A percentile compares a stretch with the other conserved stretches of the same genome.
Conservation (phyloP, 2,113 vertebrate genomes). For the Phalacrocorax pelagicus region DNA sequence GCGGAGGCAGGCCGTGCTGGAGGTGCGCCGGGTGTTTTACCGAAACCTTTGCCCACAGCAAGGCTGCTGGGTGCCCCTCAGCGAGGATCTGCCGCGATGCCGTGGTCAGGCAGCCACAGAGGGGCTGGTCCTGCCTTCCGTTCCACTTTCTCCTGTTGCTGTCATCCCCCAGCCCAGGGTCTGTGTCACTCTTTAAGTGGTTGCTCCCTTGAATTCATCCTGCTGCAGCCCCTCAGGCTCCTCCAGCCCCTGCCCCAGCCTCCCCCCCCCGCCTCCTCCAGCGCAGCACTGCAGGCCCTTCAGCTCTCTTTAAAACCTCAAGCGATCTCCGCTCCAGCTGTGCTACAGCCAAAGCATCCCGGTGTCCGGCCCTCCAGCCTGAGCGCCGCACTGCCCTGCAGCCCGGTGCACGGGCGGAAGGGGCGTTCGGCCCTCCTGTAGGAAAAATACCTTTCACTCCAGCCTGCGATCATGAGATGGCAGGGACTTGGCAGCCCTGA, state of each 20-base stretch:
- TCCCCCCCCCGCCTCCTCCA: neutral
- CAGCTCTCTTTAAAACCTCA: neutral
- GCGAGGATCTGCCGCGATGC: neutral
- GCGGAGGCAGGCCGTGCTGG: no score
- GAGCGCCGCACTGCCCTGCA: neutral
- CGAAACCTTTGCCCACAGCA: neutral
- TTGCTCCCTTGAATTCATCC: neutral
- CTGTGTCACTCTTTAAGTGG: neutral
- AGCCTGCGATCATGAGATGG: rapidly evolving
- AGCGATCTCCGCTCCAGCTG: neutral
- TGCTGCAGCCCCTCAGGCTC: no score
- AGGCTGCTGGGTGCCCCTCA: neutral
- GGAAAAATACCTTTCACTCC: neutral
- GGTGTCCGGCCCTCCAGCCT: rapidly evolving
- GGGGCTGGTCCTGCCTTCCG: no score
- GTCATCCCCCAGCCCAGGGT: no score
- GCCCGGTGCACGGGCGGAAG: rapidly evolving
- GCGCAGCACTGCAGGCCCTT: neutral
- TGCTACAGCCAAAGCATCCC: neutral
- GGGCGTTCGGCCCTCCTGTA: rapidly evolving
- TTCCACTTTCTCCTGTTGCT: rapidly evolving
- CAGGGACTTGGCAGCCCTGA: neutral
- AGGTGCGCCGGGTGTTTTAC: neutral
- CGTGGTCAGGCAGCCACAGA: rapidly evolving
- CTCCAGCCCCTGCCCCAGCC: no score